Conservation (phyloP, 2,888 invertebrate genomes). For the Dryobota labecula region DNA sequence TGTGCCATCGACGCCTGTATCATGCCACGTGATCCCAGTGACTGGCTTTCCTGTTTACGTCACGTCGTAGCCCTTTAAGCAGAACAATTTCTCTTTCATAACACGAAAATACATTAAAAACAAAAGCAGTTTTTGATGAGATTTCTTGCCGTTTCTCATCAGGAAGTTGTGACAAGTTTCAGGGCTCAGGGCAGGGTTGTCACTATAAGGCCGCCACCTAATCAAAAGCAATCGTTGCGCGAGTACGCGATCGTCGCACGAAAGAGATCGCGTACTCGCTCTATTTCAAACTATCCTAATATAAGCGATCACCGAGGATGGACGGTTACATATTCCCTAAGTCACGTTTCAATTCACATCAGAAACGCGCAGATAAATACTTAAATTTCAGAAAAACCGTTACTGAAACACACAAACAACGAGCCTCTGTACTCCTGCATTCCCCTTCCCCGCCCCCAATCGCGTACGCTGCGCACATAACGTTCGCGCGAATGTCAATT, state of each 20-base stretch:
- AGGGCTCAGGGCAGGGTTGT: not conserved
- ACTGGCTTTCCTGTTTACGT: not conserved
- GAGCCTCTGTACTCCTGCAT: no score
- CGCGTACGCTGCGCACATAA: not conserved
- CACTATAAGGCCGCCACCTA: not conserved
- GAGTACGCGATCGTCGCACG: no score
- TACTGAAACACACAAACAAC: no score
- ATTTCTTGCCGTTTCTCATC: conserved; percentile 2
- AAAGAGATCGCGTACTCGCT: no score
- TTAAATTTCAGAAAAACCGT: no score
- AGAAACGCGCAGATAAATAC: no score
- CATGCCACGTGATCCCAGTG: not conserved
- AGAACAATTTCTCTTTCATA: not conserved
- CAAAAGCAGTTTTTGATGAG: conserved; percentile 7
- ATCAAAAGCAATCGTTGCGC: no score
- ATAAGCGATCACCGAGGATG: no score
- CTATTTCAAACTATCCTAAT: no score
- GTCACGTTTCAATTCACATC: no score
- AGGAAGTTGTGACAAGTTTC: conserved; percentile 12
- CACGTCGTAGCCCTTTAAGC: not conserved
- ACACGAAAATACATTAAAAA: not conserved
- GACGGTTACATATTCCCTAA: no score
- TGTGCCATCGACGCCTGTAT: not conserved
- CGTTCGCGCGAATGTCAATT: not conserved
- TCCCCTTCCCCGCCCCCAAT: not conserved